Evolutionary conservation across 1,140 invertebrate genomes (phyloP).

Genomic region (Acromyrmex heyeri): DNA sequence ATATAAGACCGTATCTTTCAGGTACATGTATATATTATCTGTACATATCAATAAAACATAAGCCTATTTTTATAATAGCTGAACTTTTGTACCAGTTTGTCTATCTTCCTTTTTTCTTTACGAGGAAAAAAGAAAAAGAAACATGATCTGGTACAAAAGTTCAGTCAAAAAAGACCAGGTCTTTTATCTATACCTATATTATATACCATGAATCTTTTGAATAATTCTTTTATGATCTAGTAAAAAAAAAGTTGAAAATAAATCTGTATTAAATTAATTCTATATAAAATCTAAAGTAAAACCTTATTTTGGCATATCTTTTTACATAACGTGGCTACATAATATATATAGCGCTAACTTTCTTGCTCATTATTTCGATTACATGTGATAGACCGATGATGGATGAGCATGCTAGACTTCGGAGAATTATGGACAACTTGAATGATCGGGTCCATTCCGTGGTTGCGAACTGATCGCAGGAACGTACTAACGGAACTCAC

Average conservation of each 20-base stretch:
- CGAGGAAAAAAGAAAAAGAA: too few species aligned
- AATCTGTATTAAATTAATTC: neutral
- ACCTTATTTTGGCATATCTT: neutral
- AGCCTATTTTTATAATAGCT: too few species aligned
- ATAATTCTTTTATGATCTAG: neutral
- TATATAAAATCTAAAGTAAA: neutral
- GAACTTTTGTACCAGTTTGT: too few species aligned
- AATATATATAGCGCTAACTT: neutral
- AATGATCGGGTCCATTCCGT: conserved; percentile 68
- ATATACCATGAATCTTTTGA: neutral
- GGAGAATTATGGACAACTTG: conserved; percentile 67
- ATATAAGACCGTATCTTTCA: neutral
- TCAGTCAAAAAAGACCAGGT: too few species aligned
- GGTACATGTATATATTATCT: neutral
- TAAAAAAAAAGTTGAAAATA: neutral
- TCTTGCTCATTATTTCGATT: conserved; percentile 22
- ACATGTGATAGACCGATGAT: conserved; percentile 22
- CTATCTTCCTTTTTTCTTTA: too few species aligned
- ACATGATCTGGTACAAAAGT: too few species aligned
- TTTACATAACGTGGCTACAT: neutral
- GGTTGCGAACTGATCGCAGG: conserved; percentile 60
- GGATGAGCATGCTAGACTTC: conserved; percentile 46
- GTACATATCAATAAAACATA: neutral
- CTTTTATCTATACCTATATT: neutral
- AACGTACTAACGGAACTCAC: conserved; percentile 56